Percentiles rank a stretch among this genome's conserved stretches.
These are phyloP conservation scores for Noctua fimbriata DNA, from an alignment of 2,888 invertebrate species.

Conservation along the genomic window DNA sequence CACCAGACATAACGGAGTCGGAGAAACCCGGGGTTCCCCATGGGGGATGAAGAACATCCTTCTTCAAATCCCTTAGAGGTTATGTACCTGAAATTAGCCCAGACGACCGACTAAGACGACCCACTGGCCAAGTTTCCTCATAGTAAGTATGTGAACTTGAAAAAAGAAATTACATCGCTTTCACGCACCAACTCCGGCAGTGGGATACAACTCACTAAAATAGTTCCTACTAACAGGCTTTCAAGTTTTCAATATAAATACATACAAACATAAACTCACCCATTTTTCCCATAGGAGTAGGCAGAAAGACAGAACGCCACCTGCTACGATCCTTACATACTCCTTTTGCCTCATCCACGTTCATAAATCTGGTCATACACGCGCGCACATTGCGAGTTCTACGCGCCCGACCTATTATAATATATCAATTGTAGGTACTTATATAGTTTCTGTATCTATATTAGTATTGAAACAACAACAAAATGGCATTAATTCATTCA, in stretches of 20 bases:
- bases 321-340: neutral
- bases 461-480: neutral
- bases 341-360: neutral
- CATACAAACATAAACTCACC: neutral
- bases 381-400: too few species aligned
- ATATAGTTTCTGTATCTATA: neutral
- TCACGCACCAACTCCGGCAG: neutral
- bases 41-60: too few species aligned
- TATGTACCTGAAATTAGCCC: neutral
- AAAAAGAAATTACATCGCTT: neutral
- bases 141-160: too few species aligned
- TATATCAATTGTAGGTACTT: neutral
- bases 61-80: neutral
- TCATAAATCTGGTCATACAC: neutral
- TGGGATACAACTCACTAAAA: neutral
- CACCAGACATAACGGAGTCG: too few species aligned
- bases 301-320: neutral
- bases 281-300: neutral
- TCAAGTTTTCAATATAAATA: neutral
- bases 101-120: too few species aligned
- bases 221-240: neutral
- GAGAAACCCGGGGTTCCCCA: too few species aligned
- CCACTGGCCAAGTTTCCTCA: neutral
- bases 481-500: neutral
- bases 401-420: neutral